Evolutionary conservation across 1,140 invertebrate genomes (phyloP).

Genomic region (Lerema accius): DNA sequence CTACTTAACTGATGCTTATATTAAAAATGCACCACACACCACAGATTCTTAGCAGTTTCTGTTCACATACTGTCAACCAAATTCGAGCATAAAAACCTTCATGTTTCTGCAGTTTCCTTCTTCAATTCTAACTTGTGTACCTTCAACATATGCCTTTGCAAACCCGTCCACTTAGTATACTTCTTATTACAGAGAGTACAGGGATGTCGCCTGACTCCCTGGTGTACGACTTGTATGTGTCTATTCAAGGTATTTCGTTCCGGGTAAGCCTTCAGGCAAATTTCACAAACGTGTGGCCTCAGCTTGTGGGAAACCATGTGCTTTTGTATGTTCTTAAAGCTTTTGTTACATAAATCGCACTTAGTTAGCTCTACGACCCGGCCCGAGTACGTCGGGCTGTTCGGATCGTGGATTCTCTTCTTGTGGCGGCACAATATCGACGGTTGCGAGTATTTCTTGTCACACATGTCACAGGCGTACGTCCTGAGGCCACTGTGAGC

Average conservation of each 20-base stretch:
- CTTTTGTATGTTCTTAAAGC: slow-evolving; percentile 7
- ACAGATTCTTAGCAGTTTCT: too few species aligned
- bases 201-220: not conserved
- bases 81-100: too few species aligned
- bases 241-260: slow-evolving; percentile 4
- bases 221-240: not conserved
- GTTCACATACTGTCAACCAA: too few species aligned
- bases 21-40: too few species aligned
- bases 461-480: slow-evolving; percentile 68
- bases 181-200: slow-evolving; percentile 6
- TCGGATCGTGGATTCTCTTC: not conserved
- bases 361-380: not conserved
- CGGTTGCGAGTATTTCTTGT: slow-evolving; percentile 39
- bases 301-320: slow-evolving; percentile 2
- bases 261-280: not conserved
- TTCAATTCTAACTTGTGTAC: slow-evolving; percentile 3
- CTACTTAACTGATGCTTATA: too few species aligned
- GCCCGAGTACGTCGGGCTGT: not conserved
- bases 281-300: not conserved
- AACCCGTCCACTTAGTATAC: not conserved
- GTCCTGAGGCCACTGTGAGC: slow-evolving; percentile 68
- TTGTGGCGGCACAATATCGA: not conserved
- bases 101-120: too few species aligned
- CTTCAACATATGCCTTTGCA: not conserved
- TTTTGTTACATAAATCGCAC: slow-evolving; percentile 21